phyloP scores from a whole-genome alignment of 2,113 vertebrate species.

The Mustelus asterias region DNA sequence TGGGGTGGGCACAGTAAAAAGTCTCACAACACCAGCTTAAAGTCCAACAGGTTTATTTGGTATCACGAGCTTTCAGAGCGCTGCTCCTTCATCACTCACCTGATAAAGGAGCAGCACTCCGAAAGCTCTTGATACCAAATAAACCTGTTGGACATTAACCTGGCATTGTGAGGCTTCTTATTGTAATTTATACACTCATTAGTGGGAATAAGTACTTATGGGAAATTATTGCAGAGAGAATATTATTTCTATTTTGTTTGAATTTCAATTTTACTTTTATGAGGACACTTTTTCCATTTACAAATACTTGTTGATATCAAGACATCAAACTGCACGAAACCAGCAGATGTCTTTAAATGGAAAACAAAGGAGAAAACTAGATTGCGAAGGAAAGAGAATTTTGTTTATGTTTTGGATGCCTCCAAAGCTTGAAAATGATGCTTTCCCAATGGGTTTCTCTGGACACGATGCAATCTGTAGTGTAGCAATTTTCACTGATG shows the following conservation, averaged over 20 bases:
- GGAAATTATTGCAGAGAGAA: neutral
- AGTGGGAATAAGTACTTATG: neutral
- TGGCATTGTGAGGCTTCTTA: no score
- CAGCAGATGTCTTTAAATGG: neutral
- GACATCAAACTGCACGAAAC: neutral
- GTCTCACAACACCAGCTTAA: no score
- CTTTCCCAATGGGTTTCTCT: neutral
- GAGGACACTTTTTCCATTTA: neutral
- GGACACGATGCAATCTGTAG: neutral
- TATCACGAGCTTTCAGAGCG: no score
- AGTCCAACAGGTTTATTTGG: no score
- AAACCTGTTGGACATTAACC: no score
- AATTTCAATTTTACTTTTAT: no score
- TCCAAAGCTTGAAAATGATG: neutral
- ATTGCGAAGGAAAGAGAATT: neutral
- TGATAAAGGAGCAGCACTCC: no score
- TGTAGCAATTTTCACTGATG: neutral
- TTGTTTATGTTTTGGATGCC: neutral
- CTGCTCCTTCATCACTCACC: no score
- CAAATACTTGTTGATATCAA: neutral
- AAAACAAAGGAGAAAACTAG: neutral
- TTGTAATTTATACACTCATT: neutral
- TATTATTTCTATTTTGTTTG: neutral
- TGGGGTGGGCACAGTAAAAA: no score
- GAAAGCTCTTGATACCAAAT: no score